Evolutionary conservation across 2,113 vertebrate genomes (phyloP).

Genomic region (Columba janthina): DNA sequence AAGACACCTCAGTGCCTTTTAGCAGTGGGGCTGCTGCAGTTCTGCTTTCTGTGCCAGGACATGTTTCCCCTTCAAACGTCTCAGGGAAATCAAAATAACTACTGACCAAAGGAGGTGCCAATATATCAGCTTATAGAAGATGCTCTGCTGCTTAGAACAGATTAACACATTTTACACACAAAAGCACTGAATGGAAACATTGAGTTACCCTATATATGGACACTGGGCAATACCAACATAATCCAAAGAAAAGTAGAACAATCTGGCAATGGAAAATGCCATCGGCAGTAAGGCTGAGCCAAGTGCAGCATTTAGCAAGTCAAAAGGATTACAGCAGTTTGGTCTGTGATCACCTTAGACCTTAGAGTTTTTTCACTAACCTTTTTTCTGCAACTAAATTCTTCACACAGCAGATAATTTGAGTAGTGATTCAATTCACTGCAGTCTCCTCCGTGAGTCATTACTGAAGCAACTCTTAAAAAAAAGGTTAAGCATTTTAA

Average conservation of each 20-base stretch:
- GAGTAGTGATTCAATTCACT: background rate
- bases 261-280: background rate
- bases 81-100: background rate
- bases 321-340: background rate
- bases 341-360: background rate
- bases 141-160: background rate
- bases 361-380: background rate
- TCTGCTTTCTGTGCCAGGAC: background rate
- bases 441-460: background rate
- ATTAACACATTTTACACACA: background rate
- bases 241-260: background rate
- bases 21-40: background rate
- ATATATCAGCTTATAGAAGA: background rate
- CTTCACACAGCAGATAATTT: background rate
- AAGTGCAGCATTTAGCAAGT: background rate
- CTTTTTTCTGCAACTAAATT: background rate
- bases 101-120: background rate
- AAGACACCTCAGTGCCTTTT: background rate
- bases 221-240: background rate
- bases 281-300: background rate
- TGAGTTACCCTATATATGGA: background rate
- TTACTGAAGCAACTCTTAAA: background rate
- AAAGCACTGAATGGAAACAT: background rate
- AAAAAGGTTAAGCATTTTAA: conserved; percentile 19
- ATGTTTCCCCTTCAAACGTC: background rate